phyloP scores from a whole-genome alignment of 2,797 vertebrate genomes.

The Nothura maculosa region DNA sequence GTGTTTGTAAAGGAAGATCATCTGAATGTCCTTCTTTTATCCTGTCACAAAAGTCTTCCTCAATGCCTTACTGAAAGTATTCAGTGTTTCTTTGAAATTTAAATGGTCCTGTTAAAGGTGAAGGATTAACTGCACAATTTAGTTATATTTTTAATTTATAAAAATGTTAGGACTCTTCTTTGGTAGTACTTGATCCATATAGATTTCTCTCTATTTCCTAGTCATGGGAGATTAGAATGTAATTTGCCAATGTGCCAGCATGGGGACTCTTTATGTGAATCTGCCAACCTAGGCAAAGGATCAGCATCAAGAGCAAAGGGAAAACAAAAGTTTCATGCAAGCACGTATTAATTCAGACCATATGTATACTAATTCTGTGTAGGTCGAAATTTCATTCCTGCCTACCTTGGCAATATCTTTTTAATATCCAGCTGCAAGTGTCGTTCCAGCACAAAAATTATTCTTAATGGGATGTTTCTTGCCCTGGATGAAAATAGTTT shows the following conservation, averaged over 20 bases:
- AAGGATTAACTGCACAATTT: neutral
- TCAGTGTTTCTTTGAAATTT: neutral
- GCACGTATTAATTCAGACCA: neutral
- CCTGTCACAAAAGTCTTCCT: neutral
- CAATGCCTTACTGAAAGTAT: neutral
- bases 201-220: neutral
- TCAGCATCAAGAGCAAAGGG: neutral
- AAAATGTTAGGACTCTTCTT: neutral
- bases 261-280: neutral
- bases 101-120: neutral
- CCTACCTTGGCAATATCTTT: constrained; percentile 25
- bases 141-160: neutral
- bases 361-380: neutral
- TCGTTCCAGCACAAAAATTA: constrained; percentile 56
- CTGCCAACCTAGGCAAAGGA: neutral
- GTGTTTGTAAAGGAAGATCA: neutral
- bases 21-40: neutral
- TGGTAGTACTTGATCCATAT: neutral
- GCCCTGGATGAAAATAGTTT: constrained; percentile 47
- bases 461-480: constrained; percentile 66
- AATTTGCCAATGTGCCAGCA: neutral
- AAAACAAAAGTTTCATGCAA: neutral
- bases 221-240: neutral
- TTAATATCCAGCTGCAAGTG: constrained; percentile 28
- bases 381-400: constrained; percentile 34